Percentiles rank a stretch among this genome's conserved stretches.
phyloP scores from a whole-genome alignment of 2,113 vertebrate species.

The Tiliqua scincoides region DNA sequence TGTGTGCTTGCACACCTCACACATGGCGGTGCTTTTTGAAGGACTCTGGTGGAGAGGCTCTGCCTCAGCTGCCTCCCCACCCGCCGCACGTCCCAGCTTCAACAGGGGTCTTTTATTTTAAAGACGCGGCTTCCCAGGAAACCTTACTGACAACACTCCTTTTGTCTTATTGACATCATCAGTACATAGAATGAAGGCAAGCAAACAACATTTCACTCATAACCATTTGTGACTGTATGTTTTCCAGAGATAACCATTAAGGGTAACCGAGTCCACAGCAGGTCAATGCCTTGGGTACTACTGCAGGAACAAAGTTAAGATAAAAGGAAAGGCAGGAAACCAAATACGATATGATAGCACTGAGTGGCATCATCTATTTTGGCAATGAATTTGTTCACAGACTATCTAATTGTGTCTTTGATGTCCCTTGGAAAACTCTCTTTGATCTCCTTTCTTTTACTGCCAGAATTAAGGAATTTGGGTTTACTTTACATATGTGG shows the following conservation, averaged over 20 bases:
- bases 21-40: no score
- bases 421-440: conserved; percentile 1
- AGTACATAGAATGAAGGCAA: conserved; percentile 45
- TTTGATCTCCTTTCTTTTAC: conserved; percentile 4
- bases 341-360: conserved; percentile 43
- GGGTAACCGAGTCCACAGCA: conserved; percentile 27
- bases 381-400: conserved; percentile 17
- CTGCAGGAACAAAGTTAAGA: conserved; percentile 45
- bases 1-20: no score
- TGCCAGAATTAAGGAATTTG: not conserved
- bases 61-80: not conserved
- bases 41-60: no score
- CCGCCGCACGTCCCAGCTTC: no score
- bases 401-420: conserved; percentile 19
- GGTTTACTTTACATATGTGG: not conserved
- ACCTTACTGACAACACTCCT: conserved; percentile 38
- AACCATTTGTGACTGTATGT: conserved; percentile 38
- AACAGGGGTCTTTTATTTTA: not conserved
- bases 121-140: conserved; percentile 24
- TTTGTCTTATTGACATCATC: conserved; percentile 1
- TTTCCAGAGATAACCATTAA: conserved; percentile 60
- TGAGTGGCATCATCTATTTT: conserved; percentile 34
- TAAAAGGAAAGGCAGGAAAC: conserved; percentile 56
- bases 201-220: conserved; percentile 44
- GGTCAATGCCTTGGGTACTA: conserved; percentile 35